Evolutionary conservation across 2,113 vertebrate species (phyloP), one percentile per base, ranked within the genome.

Genomic region (Myxocyprinus asiaticus): DNA sequence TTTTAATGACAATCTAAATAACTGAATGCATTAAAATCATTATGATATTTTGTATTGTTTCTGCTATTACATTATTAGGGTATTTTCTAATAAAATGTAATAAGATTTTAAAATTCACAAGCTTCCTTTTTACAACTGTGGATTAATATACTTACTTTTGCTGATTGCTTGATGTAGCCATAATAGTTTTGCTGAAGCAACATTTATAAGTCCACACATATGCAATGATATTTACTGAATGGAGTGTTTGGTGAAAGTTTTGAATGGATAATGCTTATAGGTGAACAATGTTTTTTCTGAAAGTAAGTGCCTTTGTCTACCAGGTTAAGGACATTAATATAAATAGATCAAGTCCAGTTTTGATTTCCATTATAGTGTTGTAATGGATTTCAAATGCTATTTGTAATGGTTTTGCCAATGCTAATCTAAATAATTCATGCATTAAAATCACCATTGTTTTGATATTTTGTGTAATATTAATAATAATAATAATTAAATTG

Each of bases 271-370:
- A 10, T 68, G 47, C 51, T 51, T 22, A 10, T 14, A 8, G 22
- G 50, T 69, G 6, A 69, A 53, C 17, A 53, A 5, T 53, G 15
- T 17, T 48, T 33, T 33, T 33, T 33, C 22, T 33, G 3, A 33
- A 33, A 33, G 45, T 17, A 22, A 68, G 66, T 51, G 9, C 2
- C 9, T 51, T 50, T 69, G 33, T 42, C 10, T 14, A 11, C 42
- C 11, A 7, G 4, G 33, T 53, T 53, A 53, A 53, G 22, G 10
- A 53, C 11, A 2, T 17, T 53, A 33, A 42, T 14, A 68, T 53
- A 8, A 68, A 68, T 56, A 50, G 45, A 50, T 67, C n/a, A 48
- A 67, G 66, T 50, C 45, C 45, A 10, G 45, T 68, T 50, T 11
- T 68, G 15, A 12, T 11, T 50, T 48, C 42, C 12, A 7, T 44